Percentiles rank a stretch among this genome's conserved stretches.
Evolutionary conservation across 2,797 vertebrate genomes (phyloP).

Genomic region (Liparis tanakae): DNA sequence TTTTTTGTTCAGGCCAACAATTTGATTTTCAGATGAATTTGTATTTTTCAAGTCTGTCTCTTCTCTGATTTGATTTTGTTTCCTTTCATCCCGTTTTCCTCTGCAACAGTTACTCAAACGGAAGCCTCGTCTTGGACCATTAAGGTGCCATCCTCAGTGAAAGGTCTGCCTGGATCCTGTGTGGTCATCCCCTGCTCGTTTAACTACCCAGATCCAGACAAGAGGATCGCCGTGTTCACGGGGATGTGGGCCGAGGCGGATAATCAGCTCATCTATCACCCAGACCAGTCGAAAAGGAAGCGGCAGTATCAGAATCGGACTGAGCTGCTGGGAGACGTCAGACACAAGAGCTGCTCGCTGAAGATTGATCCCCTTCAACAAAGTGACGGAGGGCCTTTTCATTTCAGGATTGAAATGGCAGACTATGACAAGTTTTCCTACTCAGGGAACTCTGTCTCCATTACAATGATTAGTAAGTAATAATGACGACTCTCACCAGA

Average conservation of each 20-base stretch:
- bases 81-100: background rate
- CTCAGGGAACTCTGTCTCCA: background rate
- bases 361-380: conserved; percentile 65
- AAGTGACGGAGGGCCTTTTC: conserved; percentile 62
- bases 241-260: conserved; percentile 63
- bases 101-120: conserved; percentile 47
- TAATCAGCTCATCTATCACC: conserved; percentile 49
- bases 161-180: conserved; percentile 74
- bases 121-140: conserved; percentile 63
- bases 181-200: conserved; percentile 80
- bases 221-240: conserved; percentile 2
- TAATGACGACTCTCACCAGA: background rate
- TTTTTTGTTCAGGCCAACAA: background rate
- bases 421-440: conserved; percentile 53
- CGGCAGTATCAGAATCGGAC: conserved; percentile 51
- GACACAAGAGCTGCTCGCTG: conserved; percentile 71
- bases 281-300: conserved; percentile 21
- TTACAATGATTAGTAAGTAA: conserved; percentile 71
- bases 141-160: conserved; percentile 54
- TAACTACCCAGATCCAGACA: conserved; percentile 50
- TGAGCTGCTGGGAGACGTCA: conserved; percentile 66
- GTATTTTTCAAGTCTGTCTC: background rate
- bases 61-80: background rate
- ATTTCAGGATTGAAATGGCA: conserved; percentile 77
- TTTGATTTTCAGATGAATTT: background rate